phyloP scores from a whole-genome alignment of 2,797 vertebrate genomes.

The Rhinophrynus dorsalis region DNA sequence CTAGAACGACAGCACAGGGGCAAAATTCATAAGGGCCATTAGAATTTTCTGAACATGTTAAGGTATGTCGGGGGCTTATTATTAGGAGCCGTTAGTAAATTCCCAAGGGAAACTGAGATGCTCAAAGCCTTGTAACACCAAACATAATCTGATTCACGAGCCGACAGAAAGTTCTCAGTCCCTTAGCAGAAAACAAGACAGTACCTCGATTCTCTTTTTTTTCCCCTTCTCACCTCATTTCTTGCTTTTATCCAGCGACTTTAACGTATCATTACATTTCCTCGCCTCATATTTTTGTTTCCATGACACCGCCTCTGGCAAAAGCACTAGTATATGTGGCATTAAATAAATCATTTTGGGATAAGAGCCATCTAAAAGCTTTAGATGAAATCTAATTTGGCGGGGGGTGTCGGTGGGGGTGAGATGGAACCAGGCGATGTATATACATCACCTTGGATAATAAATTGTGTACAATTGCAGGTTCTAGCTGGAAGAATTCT shows the following conservation, averaged over 20 bases:
- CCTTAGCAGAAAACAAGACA: neutral
- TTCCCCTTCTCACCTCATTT: neutral
- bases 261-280: neutral
- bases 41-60: too few species aligned
- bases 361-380: slow-evolving; percentile 28
- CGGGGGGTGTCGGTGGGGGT: neutral
- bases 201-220: neutral
- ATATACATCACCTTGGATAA: slow-evolving; percentile 34
- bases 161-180: neutral
- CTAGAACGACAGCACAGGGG: too few species aligned
- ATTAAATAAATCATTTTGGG: slow-evolving; percentile 46
- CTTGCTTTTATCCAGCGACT: neutral
- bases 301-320: slow-evolving; percentile 23
- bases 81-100: too few species aligned
- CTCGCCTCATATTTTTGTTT: slow-evolving; percentile 1
- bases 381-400: slow-evolving; percentile 25
- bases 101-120: too few species aligned
- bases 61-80: too few species aligned
- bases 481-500: slow-evolving; percentile 29
- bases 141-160: neutral
- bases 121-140: neutral
- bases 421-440: slow-evolving; percentile 15
- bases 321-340: slow-evolving; percentile 13
- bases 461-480: slow-evolving; percentile 44
- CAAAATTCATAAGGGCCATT: too few species aligned